Evolutionary conservation across 1,140 invertebrate genomes (phyloP).

Genomic region (Galleria mellonella): DNA sequence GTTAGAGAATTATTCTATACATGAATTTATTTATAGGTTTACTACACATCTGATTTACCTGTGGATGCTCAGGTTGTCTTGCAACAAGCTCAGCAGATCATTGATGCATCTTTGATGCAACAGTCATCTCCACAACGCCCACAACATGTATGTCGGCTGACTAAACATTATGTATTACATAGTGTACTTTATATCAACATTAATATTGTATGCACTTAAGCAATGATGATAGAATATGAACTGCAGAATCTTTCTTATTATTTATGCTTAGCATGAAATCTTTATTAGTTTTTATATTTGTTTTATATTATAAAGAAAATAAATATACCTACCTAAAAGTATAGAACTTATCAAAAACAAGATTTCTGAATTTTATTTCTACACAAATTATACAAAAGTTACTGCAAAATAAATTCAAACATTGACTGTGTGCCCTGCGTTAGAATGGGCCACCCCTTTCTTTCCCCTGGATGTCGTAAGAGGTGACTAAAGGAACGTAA

Average conservation of each 20-base stretch:
- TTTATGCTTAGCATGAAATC: conserved; percentile 31
- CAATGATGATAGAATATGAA: conserved; percentile 12
- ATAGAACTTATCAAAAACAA: too few species aligned
- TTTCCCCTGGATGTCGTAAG: too few species aligned
- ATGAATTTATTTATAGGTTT: conserved; percentile 70
- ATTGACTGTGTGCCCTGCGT: too few species aligned
- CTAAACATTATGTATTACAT: conserved; percentile 37
- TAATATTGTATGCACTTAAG: conserved; percentile 15
- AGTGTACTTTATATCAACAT: conserved; percentile 8
- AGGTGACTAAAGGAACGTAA: too few species aligned
- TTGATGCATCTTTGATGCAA: conserved; percentile 72
- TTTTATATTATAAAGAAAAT: not conserved
- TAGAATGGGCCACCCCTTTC: too few species aligned
- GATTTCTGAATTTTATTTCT: too few species aligned
- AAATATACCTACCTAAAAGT: too few species aligned
- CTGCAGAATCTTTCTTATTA: conserved; percentile 17
- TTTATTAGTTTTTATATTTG: conserved; percentile 7
- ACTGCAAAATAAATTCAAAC: too few species aligned
- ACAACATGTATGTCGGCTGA: conserved; percentile 70
- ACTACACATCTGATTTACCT: conserved; percentile 72
- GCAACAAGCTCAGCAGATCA: conserved; percentile 72
- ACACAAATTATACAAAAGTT: too few species aligned
- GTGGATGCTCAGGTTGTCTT: conserved; percentile 72
- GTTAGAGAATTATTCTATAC: conserved; percentile 15
- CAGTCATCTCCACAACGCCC: conserved; percentile 65